Base-by-base conservation (phyloP, 2,113 vertebrate species). In the Aviceda subcristata region DNA sequence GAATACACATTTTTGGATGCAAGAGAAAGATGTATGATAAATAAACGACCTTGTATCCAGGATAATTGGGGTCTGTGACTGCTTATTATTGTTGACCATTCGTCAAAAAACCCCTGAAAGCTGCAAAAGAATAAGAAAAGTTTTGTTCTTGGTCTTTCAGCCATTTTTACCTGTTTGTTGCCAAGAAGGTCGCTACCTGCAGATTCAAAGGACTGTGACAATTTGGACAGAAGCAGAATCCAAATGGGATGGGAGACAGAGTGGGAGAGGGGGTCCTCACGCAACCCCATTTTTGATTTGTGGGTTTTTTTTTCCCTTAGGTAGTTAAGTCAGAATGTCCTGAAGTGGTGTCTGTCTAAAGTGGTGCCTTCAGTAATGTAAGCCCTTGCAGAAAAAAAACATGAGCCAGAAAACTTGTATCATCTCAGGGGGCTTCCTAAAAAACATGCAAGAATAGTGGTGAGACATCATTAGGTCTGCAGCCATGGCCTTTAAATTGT, bases 231-330 rank as follows among this genome's bases (percentile, higher is more conserved):
- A 73, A 88, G 20, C 41, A 80, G 55, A 71, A 11, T 48, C 15
- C 56, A 63, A 71, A 59, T 36, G 19, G 38, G 15, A 27, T 66
- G 21, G 50, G 45, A 34, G 34, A 36, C 7, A 53, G 10, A 26
- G 26, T 5, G 9, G 6, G 14, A 45, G 9, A 6, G 10, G 3
- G 3, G 3, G 3, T 77, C 43, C 46, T 87, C 22, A 11, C 19
- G 6, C 11, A 41, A 34, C 53, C 5, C 3, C 12, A 14, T n/a
- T 80, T 92, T 63, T 90, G 7, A 34, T 17, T 43, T 7, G 10
- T 74, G 19, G 3, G 6, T 2, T 1, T 2, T 7, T 6, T 24
- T n/a, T 17, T 27, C 2, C 10, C 27, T 19, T 29, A n/a, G 7
- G 12, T 62, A 67, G 55, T 80, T 60, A 57, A 80, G 30, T 66